These are phyloP conservation scores for Nesoenas mayeri DNA, from an alignment of 2,113 vertebrate species.

Conservation along the genomic window DNA sequence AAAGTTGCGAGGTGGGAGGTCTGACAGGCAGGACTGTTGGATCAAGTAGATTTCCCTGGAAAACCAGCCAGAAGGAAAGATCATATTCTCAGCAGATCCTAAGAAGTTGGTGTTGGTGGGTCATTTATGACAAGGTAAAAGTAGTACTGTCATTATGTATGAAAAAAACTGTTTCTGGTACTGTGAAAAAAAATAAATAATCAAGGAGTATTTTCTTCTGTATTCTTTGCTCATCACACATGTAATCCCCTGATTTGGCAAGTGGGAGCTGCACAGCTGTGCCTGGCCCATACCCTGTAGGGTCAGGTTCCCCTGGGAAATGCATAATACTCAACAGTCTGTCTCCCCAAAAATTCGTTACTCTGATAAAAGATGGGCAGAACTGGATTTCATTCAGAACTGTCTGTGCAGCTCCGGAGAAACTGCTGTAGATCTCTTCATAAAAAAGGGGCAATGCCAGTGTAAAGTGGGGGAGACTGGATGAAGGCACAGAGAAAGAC, in stretches of 20 bases:
- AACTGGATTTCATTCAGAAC: background rate
- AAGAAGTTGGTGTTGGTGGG: background rate
- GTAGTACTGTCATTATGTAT: background rate
- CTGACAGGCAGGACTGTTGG: background rate
- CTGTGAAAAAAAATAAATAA: background rate
- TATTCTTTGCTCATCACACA: background rate
- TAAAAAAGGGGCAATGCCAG: background rate
- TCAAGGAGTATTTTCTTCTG: background rate
- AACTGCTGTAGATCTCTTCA: background rate
- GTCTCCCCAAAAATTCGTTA: background rate
- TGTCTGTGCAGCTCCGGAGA: background rate
- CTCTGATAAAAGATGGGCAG: background rate
- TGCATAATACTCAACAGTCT: background rate
- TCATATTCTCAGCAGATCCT: background rate
- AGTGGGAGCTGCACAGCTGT: background rate
- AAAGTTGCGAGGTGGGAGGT: background rate
- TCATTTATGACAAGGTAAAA: background rate
- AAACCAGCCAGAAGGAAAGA: background rate
- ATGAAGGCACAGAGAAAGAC: background rate
- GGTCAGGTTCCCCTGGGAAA: background rate
- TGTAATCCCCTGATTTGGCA: background rate
- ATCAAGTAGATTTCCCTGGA: background rate
- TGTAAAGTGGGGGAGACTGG: background rate
- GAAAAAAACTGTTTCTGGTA: background rate
- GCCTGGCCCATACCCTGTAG: rapidly evolving